Evolutionary conservation across 2,113 vertebrate species (phyloP).

Genomic region (Proteles cristata): DNA sequence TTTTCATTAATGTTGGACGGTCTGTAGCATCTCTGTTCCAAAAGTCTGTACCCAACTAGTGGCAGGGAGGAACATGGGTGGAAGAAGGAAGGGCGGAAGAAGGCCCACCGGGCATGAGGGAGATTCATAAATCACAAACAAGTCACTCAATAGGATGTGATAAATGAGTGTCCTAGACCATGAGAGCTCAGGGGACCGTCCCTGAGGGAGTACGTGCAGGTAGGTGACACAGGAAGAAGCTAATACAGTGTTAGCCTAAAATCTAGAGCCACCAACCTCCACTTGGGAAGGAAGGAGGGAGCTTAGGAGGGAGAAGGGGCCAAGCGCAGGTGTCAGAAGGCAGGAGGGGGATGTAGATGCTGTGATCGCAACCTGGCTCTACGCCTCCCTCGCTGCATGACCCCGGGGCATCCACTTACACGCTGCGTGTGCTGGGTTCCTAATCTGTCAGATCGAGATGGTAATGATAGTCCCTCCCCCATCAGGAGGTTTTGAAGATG

Average conservation of each 20-base stretch:
- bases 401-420: background rate
- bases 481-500: background rate
- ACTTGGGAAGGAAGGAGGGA: too few relatives aligned
- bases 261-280: background rate
- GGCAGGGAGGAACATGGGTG: background rate
- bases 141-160: too few relatives aligned
- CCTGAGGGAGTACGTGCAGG: background rate
- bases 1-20: background rate
- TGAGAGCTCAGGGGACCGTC: background rate
- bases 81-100: background rate
- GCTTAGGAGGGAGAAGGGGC: too few relatives aligned
- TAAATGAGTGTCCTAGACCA: too few relatives aligned
- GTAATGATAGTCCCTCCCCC: too few relatives aligned
- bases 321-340: too few relatives aligned
- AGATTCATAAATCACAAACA: too few relatives aligned
- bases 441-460: background rate
- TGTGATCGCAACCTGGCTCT: background rate
- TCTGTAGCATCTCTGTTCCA: rapidly evolving
- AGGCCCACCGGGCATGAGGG: background rate
- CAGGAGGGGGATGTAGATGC: background rate
- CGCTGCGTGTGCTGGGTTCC: background rate
- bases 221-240: background rate
- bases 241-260: background rate
- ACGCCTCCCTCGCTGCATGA: background rate
- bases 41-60: background rate